Conservation (phyloP, 2,113 vertebrate species). For the Aegithalos caudatus region DNA sequence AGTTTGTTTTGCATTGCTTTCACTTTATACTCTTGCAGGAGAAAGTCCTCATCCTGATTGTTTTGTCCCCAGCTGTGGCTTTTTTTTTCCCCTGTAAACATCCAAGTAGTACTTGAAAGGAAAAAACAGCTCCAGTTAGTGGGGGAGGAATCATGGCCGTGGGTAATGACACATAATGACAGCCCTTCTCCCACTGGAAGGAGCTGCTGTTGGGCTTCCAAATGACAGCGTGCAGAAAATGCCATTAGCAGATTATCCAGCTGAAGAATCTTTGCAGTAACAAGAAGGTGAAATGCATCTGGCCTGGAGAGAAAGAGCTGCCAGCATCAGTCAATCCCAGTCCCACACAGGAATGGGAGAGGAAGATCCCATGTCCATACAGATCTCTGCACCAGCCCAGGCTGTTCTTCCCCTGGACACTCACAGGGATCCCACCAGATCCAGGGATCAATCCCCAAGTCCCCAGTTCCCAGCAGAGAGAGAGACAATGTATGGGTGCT, state of each 20-base stretch:
- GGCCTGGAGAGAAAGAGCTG: not conserved
- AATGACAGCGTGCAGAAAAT: conserved; percentile 29
- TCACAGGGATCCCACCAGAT: not conserved
- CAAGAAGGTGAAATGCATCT: not conserved
- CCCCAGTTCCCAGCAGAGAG: not conserved
- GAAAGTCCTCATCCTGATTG: not conserved
- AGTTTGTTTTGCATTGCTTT: not conserved
- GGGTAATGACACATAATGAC: conserved; percentile 57
- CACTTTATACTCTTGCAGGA: not conserved
- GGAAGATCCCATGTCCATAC: fast-evolving
- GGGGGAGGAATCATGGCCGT: conserved; percentile 25
- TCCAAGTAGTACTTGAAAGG: conserved; percentile 6
- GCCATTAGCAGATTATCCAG: conserved; percentile 11
- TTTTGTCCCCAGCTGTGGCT: conserved; percentile 5
- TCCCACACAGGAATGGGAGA: fast-evolving
- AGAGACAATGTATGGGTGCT: not conserved
- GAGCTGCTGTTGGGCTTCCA: conserved; percentile 16
- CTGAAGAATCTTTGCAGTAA: not conserved
- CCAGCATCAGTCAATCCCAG: not conserved
- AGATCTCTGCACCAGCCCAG: not conserved
- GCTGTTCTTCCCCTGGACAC: not conserved
- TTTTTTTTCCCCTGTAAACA: conserved; percentile 42
- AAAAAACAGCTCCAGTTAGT: not conserved
- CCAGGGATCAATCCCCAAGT: fast-evolving
- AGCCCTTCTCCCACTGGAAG: conserved; percentile 29